Percentiles rank a stretch among this genome's conserved stretches.
phyloP scores from a whole-genome alignment of 2,888 invertebrate genomes.

The Calameuta filiformis region DNA sequence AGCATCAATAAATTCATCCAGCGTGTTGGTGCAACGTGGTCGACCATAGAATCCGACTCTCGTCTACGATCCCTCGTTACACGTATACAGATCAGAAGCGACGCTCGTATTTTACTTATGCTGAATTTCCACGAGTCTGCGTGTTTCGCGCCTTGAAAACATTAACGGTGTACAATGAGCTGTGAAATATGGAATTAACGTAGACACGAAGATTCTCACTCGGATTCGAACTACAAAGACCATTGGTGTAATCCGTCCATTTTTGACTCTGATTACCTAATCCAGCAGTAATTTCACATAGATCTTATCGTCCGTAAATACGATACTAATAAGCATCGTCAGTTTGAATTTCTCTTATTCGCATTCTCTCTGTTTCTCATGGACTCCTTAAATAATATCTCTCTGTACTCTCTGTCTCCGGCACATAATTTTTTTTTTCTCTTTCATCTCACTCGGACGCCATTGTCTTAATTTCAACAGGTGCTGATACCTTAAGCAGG shows the following conservation, averaged over 20 bases:
- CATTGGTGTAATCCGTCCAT: background rate
- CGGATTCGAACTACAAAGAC: background rate
- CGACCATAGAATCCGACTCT: background rate
- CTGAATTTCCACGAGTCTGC: background rate
- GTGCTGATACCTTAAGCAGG: background rate
- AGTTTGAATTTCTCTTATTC: background rate
- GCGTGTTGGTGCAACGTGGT: slow-evolving; percentile 4
- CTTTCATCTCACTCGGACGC: background rate
- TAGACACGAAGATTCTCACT: background rate
- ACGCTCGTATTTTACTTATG: slow-evolving; percentile 9
- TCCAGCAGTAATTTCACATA: background rate
- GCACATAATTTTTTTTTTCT: background rate
- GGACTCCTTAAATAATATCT: background rate
- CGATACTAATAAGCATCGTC: background rate
- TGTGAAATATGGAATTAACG: background rate
- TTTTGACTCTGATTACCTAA: background rate
- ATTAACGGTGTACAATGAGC: background rate
- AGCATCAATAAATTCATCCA: slow-evolving; percentile 8
- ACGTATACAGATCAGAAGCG: background rate
- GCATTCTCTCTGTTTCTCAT: background rate
- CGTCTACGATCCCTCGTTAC: background rate
- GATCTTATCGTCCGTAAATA: background rate
- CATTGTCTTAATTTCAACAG: background rate
- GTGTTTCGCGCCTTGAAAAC: background rate
- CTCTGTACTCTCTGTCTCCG: background rate